These are phyloP conservation scores for Candoia aspera DNA, from an alignment of 2,113 vertebrate species.

Conservation along the genomic window DNA sequence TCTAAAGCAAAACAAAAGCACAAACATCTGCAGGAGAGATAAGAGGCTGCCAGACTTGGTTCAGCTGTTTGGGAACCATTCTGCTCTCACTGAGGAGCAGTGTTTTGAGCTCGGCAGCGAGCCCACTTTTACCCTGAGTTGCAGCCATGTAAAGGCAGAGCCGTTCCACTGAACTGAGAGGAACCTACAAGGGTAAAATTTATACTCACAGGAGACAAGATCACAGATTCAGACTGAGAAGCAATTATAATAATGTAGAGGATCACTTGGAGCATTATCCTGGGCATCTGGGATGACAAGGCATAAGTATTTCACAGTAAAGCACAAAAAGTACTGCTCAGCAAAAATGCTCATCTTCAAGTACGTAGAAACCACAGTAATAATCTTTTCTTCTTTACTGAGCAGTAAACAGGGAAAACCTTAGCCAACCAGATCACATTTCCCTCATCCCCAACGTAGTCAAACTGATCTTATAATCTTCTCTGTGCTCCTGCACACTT, in stretches of 20 bases:
- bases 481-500: slow-evolving; percentile 50
- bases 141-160: not conserved
- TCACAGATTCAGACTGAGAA: slow-evolving; percentile 17
- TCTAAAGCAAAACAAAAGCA: slow-evolving; percentile 33
- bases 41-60: slow-evolving; percentile 48
- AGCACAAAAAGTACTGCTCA: slow-evolving; percentile 5
- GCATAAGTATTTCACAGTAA: slow-evolving; percentile 35
- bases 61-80: slow-evolving; percentile 30
- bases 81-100: slow-evolving; percentile 31
- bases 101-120: slow-evolving; percentile 31
- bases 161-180: not conserved
- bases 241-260: slow-evolving; percentile 1
- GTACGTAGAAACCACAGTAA: slow-evolving; percentile 41
- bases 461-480: slow-evolving; percentile 41
- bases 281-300: slow-evolving; percentile 42
- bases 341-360: not conserved
- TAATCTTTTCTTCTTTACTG: slow-evolving; percentile 29
- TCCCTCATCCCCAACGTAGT: slow-evolving; percentile 46
- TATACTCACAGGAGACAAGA: slow-evolving; percentile 18
- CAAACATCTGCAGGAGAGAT: slow-evolving; percentile 61
- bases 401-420: slow-evolving; percentile 43
- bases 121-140: slow-evolving; percentile 22
- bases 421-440: slow-evolving; percentile 44
- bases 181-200: not conserved
- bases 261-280: slow-evolving; percentile 36